Conservation (phyloP, 2,797 vertebrate genomes). For the Anabas testudineus region DNA sequence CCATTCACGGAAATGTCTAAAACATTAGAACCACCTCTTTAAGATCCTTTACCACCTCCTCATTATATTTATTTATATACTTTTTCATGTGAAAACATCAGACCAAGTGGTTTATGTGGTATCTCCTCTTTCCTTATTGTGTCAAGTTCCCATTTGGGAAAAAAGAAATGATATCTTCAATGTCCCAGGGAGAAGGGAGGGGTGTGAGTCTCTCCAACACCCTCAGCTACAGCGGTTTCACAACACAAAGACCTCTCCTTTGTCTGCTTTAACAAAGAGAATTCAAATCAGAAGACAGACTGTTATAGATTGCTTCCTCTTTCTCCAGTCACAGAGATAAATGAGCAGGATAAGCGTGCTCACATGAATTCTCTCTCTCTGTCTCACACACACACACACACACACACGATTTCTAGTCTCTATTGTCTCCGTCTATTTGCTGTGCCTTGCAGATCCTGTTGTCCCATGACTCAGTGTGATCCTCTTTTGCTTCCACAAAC, state of each 20-base stretch:
- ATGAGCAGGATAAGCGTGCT: conserved; percentile 54
- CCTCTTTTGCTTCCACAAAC: not conserved
- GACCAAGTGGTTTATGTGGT: conserved; percentile 5
- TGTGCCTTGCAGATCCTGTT: conserved; percentile 31
- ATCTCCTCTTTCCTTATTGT: conserved; percentile 11
- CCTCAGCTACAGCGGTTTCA: conserved; percentile 40
- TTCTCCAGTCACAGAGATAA: conserved; percentile 59
- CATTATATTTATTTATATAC: conserved; percentile 18
- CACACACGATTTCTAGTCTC: conserved; percentile 17
- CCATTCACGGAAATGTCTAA: not conserved
- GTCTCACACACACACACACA: conserved; percentile 13
- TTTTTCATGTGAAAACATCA: conserved; percentile 20
- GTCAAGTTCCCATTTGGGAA: conserved; percentile 16
- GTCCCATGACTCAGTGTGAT: conserved; percentile 30
- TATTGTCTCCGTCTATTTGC: conserved; percentile 52
- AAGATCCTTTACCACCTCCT: conserved; percentile 5
- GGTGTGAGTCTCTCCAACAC: conserved; percentile 7
- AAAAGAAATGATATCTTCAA: conserved; percentile 49
- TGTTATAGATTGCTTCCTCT: conserved; percentile 74
- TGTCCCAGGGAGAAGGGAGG: not conserved
- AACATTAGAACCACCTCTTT: too few species aligned
- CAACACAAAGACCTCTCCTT: conserved; percentile 71
- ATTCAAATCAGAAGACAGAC: conserved; percentile 66
- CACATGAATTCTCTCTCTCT: not conserved
- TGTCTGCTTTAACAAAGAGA: conserved; percentile 77